phyloP scores from a whole-genome alignment of 2,113 vertebrate species.

The Microcebus lehilahytsara region DNA sequence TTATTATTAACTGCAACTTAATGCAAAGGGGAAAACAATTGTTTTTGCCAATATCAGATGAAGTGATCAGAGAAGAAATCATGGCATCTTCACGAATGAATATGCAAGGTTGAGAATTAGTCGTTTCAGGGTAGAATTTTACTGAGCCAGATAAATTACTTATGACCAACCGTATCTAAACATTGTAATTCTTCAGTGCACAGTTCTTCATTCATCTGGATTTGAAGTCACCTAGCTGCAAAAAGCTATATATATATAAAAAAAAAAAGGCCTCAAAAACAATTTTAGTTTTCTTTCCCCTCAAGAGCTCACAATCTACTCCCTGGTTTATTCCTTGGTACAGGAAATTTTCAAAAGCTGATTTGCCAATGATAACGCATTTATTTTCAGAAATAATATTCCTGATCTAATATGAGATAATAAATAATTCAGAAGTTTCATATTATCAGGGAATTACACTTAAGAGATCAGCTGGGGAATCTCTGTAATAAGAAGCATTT shows the following conservation, averaged over 20 bases:
- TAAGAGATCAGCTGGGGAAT: constrained; percentile 84
- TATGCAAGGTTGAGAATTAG: neutral
- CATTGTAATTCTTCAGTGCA: constrained; percentile 61
- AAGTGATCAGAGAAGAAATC: neutral
- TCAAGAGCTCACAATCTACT: constrained; percentile 71
- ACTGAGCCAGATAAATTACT: neutral
- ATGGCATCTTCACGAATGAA: neutral
- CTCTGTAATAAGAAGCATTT: constrained; percentile 84
- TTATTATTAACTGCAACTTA: neutral
- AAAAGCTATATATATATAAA: neutral
- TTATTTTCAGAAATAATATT: constrained; percentile 86
- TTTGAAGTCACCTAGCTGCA: constrained; percentile 59
- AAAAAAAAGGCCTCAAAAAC: constrained; percentile 69
- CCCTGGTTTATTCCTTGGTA: constrained; percentile 77
- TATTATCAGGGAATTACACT: constrained; percentile 87
- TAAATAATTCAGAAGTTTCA: constrained; percentile 87
- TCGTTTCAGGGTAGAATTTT: neutral
- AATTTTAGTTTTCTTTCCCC: constrained; percentile 56
- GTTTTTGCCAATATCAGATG: neutral
- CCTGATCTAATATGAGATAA: constrained; percentile 85
- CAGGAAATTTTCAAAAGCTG: constrained; percentile 82
- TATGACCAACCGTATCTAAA: neutral
- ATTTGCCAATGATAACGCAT: constrained; percentile 84
- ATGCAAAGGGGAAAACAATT: neutral
- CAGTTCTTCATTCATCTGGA: constrained; percentile 76